Conservation (phyloP, 2,888 invertebrate genomes). For the Drosophila barbarae region DNA sequence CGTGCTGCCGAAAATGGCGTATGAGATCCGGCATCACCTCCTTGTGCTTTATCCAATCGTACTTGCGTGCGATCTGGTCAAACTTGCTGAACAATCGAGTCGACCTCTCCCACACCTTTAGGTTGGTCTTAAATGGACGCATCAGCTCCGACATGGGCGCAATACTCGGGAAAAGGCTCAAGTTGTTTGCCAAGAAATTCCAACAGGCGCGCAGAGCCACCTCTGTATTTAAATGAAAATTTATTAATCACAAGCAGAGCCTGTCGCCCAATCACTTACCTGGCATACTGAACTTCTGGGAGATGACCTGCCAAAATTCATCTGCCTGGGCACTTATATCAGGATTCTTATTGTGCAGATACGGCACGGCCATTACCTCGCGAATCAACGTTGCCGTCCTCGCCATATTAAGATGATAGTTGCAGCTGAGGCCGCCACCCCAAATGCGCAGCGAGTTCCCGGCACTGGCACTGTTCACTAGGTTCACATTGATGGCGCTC, state of each 20-base stretch:
- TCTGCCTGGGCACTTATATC: slow-evolving; percentile 14
- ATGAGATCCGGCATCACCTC: slow-evolving; percentile 47
- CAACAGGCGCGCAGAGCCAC: slow-evolving; percentile 59
- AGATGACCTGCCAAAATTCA: slow-evolving; percentile 56
- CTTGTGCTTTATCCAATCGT: slow-evolving; percentile 48
- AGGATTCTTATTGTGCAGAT: slow-evolving; percentile 53
- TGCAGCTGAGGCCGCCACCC: slow-evolving; percentile 10
- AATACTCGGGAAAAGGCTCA: slow-evolving; percentile 62
- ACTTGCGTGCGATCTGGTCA: slow-evolving; percentile 54
- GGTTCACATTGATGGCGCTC: slow-evolving; percentile 49
- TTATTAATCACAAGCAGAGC: neutral
- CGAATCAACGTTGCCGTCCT: slow-evolving; percentile 59
- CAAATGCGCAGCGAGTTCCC: slow-evolving; percentile 41
- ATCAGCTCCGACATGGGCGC: slow-evolving; percentile 66
- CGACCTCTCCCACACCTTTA: slow-evolving; percentile 62
- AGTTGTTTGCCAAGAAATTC: slow-evolving; percentile 61
- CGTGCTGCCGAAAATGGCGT: slow-evolving; percentile 33
- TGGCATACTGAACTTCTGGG: slow-evolving; percentile 54
- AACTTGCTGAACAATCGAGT: slow-evolving; percentile 57
- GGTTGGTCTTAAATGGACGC: slow-evolving; percentile 50
- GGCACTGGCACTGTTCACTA: slow-evolving; percentile 32
- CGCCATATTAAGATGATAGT: slow-evolving; percentile 51
- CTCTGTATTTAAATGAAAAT: neutral
- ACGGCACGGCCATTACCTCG: slow-evolving; percentile 65
- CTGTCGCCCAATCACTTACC: slow-evolving; percentile 37